Evolutionary conservation across 2,113 vertebrate genomes (phyloP).

Genomic region (Antechinus flavipes): DNA sequence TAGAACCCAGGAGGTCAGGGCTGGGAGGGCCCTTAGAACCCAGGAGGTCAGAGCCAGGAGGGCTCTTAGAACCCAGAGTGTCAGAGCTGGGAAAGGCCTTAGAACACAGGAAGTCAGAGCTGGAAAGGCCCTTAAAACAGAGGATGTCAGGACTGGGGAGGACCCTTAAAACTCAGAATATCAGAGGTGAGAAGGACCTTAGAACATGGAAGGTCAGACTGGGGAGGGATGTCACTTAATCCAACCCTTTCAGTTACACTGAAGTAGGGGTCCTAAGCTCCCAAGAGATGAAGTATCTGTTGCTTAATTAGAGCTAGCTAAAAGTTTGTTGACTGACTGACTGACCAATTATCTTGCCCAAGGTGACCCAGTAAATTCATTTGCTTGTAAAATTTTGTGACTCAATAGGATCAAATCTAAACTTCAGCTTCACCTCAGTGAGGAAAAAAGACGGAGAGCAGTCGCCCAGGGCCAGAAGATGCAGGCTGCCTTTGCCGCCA

Average conservation of each 20-base stretch:
- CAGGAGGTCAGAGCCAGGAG: background rate
- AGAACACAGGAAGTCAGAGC: no score
- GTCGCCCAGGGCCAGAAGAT: background rate
- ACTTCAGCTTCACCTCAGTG: background rate
- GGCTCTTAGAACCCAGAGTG: no score
- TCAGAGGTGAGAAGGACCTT: background rate
- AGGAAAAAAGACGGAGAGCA: background rate
- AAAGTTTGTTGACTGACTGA: background rate
- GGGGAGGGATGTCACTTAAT: background rate
- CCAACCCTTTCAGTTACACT: background rate
- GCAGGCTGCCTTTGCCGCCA: background rate
- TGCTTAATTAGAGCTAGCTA: background rate
- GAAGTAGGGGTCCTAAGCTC: background rate
- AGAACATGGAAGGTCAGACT: background rate
- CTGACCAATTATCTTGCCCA: background rate
- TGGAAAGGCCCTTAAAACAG: no score
- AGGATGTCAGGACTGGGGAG: no score
- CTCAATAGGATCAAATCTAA: background rate
- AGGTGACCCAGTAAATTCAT: background rate
- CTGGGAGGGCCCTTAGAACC: background rate
- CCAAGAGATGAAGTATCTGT: background rate
- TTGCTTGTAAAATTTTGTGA: background rate
- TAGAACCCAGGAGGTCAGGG: background rate
- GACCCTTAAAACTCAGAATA: background rate
- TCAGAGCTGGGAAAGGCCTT: no score